A percentile compares a stretch with the other conserved stretches of the same genome.
phyloP scores from a whole-genome alignment of 92 coral and sea anemone genomes.

The Pocillopora meandrina region DNA sequence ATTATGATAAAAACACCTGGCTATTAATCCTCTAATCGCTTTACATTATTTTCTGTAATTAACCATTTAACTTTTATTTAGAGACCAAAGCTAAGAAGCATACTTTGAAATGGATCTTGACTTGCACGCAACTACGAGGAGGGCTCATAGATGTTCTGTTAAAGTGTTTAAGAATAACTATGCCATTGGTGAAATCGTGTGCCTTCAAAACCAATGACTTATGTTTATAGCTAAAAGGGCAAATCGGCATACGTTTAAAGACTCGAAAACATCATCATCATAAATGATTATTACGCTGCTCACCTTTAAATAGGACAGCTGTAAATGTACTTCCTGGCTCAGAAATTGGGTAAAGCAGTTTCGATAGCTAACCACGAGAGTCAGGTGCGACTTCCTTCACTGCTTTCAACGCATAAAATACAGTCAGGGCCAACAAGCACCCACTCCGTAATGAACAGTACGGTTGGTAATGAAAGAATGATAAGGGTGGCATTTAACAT shows the following conservation, averaged over 20 bases:
- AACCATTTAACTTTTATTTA: conserved; percentile 16
- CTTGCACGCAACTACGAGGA: conserved; percentile 20
- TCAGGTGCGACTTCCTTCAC: conserved; percentile 22
- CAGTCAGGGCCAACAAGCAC: background rate
- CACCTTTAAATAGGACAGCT: conserved; percentile 32
- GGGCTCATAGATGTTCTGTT: background rate
- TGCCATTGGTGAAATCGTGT: background rate
- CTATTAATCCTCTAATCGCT: conserved; percentile 28
- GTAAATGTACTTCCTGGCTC: conserved; percentile 18
- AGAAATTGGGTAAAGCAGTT: conserved; percentile 10
- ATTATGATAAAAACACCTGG: conserved; percentile 43
- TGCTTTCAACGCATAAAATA: conserved; percentile 19
- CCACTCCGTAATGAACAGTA: background rate
- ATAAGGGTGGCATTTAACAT: conserved; percentile 2
- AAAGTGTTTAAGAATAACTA: background rate
- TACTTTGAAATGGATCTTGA: background rate
- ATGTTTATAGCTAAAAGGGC: conserved; percentile 5
- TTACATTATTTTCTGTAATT: conserved; percentile 23
- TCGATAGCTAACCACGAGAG: background rate
- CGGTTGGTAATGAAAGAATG: conserved; percentile 4
- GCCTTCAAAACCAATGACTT: background rate
- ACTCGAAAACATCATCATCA: background rate
- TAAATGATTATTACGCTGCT: background rate
- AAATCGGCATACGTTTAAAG: background rate
- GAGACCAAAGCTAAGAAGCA: conserved; percentile 1